phyloP scores from a whole-genome alignment of 1,140 invertebrate genomes.

The Ostrea denselamellosa region DNA sequence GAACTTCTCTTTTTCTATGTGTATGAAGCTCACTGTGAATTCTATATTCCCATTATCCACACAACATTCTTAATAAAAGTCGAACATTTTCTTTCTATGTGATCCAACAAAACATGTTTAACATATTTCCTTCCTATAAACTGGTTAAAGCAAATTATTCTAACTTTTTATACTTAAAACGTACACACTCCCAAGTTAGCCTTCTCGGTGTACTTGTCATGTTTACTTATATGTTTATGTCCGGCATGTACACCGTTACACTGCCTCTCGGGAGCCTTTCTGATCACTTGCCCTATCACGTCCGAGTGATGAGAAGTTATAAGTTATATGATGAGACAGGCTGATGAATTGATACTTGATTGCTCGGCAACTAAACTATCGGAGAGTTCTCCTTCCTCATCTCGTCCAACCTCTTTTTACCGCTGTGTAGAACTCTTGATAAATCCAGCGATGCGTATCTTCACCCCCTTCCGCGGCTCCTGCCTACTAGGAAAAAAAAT shows the following conservation, averaged over 20 bases:
- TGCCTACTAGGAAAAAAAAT: conserved; percentile 9
- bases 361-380: not conserved
- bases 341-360: conserved; percentile 32
- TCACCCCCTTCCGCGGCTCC: not conserved
- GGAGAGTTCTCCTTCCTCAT: not conserved
- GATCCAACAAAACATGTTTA: no score
- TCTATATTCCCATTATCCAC: not conserved
- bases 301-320: conserved; percentile 3
- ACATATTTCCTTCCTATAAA: no score
- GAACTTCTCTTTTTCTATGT: not conserved
- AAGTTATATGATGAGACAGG: conserved; percentile 3
- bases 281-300: not conserved
- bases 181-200: no score
- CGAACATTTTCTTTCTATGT: no score
- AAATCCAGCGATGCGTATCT: conserved; percentile 9
- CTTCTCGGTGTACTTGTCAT: no score
- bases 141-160: no score
- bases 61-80: no score
- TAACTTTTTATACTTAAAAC: no score
- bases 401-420: not conserved
- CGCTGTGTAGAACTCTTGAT: not conserved
- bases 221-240: not conserved
- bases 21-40: not conserved
- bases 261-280: not conserved
- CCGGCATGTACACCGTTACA: not conserved